Evolutionary conservation across 2,113 vertebrate genomes (phyloP).

Genomic region (Xiphophorus couchianus): DNA sequence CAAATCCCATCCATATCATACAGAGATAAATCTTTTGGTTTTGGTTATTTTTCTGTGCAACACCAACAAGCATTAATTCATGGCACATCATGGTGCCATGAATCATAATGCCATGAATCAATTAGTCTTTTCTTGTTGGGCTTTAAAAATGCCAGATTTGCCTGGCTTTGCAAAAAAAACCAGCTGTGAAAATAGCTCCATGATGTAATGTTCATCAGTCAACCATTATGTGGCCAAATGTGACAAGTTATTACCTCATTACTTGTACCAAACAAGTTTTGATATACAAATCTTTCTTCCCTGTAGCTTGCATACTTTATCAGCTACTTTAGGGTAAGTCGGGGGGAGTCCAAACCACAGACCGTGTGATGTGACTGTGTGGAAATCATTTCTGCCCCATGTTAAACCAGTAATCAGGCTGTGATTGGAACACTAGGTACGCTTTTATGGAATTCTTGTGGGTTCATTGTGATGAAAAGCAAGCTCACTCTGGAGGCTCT

Average conservation of each 20-base stretch:
- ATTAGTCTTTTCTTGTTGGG: no score
- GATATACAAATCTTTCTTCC: constrained; percentile 14
- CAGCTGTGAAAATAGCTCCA: constrained; percentile 25
- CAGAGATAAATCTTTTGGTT: no score
- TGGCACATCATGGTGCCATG: no score
- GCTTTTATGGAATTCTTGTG: constrained; percentile 54
- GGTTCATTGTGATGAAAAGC: constrained; percentile 59
- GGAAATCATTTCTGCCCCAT: constrained; percentile 52
- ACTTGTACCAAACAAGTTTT: constrained; percentile 23
- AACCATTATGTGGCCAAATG: constrained; percentile 31
- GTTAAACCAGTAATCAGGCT: constrained; percentile 50
- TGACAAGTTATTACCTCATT: constrained; percentile 36
- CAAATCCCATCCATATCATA: no score
- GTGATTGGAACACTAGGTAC: constrained; percentile 38
- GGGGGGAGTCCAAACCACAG: constrained; percentile 50
- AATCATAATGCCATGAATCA: no score
- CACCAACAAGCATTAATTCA: no score
- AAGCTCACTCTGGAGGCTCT: constrained; percentile 32
- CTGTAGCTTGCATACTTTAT: constrained; percentile 17
- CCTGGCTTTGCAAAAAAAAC: constrained; percentile 5
- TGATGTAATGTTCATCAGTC: constrained; percentile 55
- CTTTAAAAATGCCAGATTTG: constrained; percentile 19
- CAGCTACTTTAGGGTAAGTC: constrained; percentile 28
- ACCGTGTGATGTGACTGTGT: constrained; percentile 35
- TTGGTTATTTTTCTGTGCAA: no score